phyloP scores from a whole-genome alignment of 2,113 vertebrate species.

The Limanda limanda region DNA sequence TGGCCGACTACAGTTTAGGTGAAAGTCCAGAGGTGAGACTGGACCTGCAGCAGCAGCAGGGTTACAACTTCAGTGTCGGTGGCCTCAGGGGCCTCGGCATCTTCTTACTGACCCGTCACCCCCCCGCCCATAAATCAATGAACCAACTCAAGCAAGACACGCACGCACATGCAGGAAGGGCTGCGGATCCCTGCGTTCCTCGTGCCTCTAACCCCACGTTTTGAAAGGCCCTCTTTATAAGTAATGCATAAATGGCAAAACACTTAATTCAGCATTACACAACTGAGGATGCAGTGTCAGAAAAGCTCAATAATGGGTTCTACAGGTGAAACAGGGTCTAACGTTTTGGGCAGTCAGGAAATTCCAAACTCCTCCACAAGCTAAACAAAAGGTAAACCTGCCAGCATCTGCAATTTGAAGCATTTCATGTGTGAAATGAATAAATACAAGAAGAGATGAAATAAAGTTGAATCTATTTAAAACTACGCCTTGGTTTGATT shows the following conservation, averaged over 20 bases:
- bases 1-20: conserved; percentile 29
- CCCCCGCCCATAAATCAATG: conserved; percentile 58
- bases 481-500: background rate
- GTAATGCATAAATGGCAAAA: conserved; percentile 38
- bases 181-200: background rate
- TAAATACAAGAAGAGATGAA: conserved; percentile 2
- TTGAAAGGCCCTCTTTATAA: conserved; percentile 28
- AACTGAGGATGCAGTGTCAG: conserved; percentile 19
- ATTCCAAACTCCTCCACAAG: conserved; percentile 43
- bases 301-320: conserved; percentile 53
- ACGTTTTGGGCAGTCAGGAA: conserved; percentile 48
- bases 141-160: conserved; percentile 42
- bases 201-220: conserved; percentile 8
- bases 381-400: conserved; percentile 25
- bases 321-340: conserved; percentile 33
- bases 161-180: conserved; percentile 55
- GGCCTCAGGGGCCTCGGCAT: conserved; percentile 50
- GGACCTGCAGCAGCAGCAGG: conserved; percentile 48
- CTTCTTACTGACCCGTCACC: conserved; percentile 63
- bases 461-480: conserved; percentile 22
- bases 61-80: conserved; percentile 47
- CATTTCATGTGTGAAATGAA: conserved; percentile 26
- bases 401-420: conserved; percentile 46
- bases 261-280: conserved; percentile 17
- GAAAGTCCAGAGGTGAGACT: conserved; percentile 56